Base-by-base conservation (phyloP, 2,797 vertebrate genomes). In the Catharus ustulatus region DNA sequence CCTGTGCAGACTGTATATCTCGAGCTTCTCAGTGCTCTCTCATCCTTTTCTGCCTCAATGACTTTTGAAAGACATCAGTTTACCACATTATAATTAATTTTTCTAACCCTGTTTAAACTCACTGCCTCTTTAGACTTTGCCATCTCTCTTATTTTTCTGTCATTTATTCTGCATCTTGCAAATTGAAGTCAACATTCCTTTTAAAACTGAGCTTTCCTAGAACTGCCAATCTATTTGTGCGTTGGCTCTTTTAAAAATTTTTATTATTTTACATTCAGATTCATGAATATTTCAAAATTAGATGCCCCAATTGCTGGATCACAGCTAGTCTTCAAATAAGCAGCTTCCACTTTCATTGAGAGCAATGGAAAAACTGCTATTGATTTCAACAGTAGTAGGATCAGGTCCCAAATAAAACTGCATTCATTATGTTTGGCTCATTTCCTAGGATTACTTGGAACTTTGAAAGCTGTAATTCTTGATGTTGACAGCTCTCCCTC, bases 371-470 rank as follows among this genome's bases (percentile, higher is more conserved):
- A 94, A 90, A 52, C 71, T 76, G 77, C 59, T 93, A 92, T 90
- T 93, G 93, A 94, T 94, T 96, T 94, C 87, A 88, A 82, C 64
- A 95, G 94, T 76, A 94, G 87, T 67, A 93, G 79, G 36, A 92
- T 67, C 77, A 72, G 76, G 76, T 90, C 92, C 69, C 16, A 9
- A 93, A 92, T 94, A 90, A 94, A 93, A 93, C 79, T 89, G 61
- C 75, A 92, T 94, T 95, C 94, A 94, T 95, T 82, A 89, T 36
- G 58, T 90, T 94, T 95, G 95, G 94, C 93, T 91, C 74, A 68
- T 82, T 94, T 95, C 95, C 95, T 95, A 74, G 91, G 87, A 94
- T 85, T 89, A 94, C 88, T 95, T 93, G 87, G 91, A 91, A 89
- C 89, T 91, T 79, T 51, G 83, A 96, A 95, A 93, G 83, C 85